Base-by-base conservation (phyloP, 2,797 vertebrate genomes). In the Gymnoscopelus braueri region DNA sequence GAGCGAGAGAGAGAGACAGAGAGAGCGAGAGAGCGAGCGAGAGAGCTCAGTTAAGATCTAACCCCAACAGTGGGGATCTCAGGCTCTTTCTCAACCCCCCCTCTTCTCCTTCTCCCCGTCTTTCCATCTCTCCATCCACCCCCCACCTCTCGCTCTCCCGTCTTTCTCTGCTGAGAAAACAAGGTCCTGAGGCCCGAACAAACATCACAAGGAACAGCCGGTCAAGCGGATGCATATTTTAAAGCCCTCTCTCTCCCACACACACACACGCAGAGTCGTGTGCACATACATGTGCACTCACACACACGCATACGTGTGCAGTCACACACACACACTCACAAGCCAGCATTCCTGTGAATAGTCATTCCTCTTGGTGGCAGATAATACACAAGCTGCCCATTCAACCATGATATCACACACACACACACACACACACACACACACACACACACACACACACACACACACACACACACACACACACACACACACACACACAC, bases 381-480 rank as follows among this genome's bases (percentile, higher is more conserved):
- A 44, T 44, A 72, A 88, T 60, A 72, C 68, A 87, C 86, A 90
- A 86, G 85, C 84, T 85, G 85, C 67, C 84, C 88, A 85, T 87
- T 90, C 80, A 88, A 78, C 81, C 81, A 79, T 64, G 53, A 24
- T 64, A n/a, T 83, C n/a, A 5, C 58, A 19, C 35, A 11, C 58
- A 19, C 58, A 8, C 57, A 14, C 29, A 10, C 57, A 6, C 5
- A 6, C 15, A 12, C 19, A 57, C 55, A 14, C 55, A 29, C 19
- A 14, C 13, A 13, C 12, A 68, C 68, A 15, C 4, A 71, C 60
- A 64, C 56, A 26, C 14, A 56, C 58, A 61, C 71, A 57, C 72
- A 73, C 58, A 65, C 76, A 69, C 60, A 50, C 47, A 50, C 14
- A 29, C 56, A 53, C 51, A 19, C 15, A 52, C 59, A 63, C 63